Conservation (phyloP, 1,140 invertebrate genomes). For the Streblospio benedicti region DNA sequence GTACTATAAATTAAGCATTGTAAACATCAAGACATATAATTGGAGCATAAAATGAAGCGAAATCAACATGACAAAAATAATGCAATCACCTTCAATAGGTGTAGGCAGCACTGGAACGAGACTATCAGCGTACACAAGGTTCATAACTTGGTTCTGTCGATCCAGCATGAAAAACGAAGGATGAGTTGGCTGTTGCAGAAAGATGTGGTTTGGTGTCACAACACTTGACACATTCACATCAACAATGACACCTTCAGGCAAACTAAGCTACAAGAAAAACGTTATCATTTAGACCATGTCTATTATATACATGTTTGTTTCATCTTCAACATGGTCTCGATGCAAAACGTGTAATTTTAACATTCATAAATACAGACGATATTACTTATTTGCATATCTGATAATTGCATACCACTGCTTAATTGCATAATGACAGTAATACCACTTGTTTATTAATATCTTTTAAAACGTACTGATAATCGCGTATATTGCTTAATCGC, state of each 20-base stretch:
- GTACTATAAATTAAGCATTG: too few relatives aligned
- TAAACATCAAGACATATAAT: too few relatives aligned
- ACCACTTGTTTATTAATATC: not conserved
- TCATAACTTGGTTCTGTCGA: slow-evolving; percentile 60
- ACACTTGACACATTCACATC: slow-evolving; percentile 80
- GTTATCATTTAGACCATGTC: not conserved
- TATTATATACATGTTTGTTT: not conserved
- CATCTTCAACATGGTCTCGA: not conserved
- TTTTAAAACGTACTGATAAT: too few relatives aligned
- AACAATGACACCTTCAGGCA: slow-evolving; percentile 84
- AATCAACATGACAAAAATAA: too few relatives aligned
- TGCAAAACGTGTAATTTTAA: not conserved
- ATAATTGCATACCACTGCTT: not conserved
- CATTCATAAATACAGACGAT: not conserved
- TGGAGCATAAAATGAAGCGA: too few relatives aligned
- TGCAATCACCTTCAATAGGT: slow-evolving; percentile 47
- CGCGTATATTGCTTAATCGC: too few relatives aligned
- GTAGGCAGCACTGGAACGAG: slow-evolving; percentile 50
- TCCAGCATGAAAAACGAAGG: slow-evolving; percentile 75
- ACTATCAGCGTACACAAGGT: slow-evolving; percentile 47
- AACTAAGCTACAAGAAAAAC: slow-evolving; percentile 57
- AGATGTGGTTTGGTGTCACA: slow-evolving; percentile 74
- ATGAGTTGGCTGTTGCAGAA: slow-evolving; percentile 87
- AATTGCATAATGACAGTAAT: not conserved
- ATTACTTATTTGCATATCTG: too few relatives aligned